phyloP scores from a whole-genome alignment of 2,113 vertebrate species.

The Scolopax mira region DNA sequence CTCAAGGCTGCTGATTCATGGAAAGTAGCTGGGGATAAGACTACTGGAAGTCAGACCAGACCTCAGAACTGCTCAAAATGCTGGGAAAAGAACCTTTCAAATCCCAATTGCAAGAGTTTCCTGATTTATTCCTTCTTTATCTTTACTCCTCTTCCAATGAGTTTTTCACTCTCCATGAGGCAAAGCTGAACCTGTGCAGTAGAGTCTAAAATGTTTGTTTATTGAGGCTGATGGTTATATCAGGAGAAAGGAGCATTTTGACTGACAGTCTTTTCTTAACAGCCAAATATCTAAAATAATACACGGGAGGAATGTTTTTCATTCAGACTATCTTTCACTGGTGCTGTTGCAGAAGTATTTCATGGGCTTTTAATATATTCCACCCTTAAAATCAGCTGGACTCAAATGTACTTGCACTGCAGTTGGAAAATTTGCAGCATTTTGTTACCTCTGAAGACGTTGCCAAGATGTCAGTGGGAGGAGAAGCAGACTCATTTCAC shows the following conservation, averaged over 20 bases:
- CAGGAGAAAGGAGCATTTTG: neutral
- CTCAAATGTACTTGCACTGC: neutral
- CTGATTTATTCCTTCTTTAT: neutral
- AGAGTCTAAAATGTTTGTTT: neutral
- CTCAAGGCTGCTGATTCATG: neutral
- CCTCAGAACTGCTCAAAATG: neutral
- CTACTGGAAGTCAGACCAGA: neutral
- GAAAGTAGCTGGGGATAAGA: neutral
- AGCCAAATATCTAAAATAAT: neutral
- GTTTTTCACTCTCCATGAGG: neutral
- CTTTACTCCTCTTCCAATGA: neutral
- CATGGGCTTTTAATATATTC: neutral
- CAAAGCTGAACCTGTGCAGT: neutral
- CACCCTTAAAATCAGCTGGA: neutral
- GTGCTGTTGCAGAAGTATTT: neutral
- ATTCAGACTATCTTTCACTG: neutral
- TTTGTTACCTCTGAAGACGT: neutral
- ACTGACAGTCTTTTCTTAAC: neutral
- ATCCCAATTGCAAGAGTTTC: neutral
- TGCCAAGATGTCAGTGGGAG: neutral
- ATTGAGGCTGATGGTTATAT: fast-evolving
- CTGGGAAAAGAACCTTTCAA: neutral
- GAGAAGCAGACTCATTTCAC: neutral
- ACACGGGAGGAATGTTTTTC: neutral
- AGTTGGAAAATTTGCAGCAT: neutral